Percentiles rank a stretch among this genome's conserved stretches.
These are phyloP conservation scores for Marcusenius ussheri DNA, from an alignment of 2,113 vertebrate species.

Conservation along the genomic window DNA sequence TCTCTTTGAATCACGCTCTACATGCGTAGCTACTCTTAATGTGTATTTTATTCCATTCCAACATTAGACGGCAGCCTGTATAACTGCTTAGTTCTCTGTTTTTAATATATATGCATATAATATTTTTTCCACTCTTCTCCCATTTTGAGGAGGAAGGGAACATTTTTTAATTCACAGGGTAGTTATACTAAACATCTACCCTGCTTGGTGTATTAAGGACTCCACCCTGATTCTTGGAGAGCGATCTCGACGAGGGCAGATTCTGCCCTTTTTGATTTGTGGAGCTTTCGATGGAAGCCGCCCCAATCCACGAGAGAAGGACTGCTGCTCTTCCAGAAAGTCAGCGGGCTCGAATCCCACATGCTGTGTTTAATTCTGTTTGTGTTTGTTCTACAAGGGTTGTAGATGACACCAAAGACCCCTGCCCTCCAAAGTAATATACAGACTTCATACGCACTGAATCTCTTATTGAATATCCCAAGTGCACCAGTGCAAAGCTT, in stretches of 20 bases:
- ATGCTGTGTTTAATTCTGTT: neutral
- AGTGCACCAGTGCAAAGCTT: neutral
- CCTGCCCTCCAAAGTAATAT: neutral
- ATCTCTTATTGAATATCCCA: neutral
- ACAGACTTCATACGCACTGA: neutral
- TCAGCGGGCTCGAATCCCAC: neutral
- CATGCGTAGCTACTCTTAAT: constrained; percentile 20
- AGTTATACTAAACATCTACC: neutral
- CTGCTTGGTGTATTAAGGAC: neutral
- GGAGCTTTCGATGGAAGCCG: neutral
- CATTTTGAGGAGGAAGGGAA: neutral
- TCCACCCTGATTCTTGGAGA: neutral
- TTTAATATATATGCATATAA: constrained; percentile 11
- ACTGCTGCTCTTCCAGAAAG: neutral
- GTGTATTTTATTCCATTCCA: constrained; percentile 38
- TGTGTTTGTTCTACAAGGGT: neutral
- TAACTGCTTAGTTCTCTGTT: constrained; percentile 31
- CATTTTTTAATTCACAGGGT: neutral
- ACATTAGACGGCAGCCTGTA: constrained; percentile 25
- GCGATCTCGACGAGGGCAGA: neutral
- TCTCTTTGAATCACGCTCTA: constrained; percentile 25
- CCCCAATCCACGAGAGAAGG: neutral
- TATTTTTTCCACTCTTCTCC: neutral
- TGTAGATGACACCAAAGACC: constrained; percentile 15
- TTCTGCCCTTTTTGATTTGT: neutral